Percentiles rank a stretch among this genome's conserved stretches.
Conservation (phyloP, 1,140 invertebrate species). For the Bombus haemorrhoidalis region DNA sequence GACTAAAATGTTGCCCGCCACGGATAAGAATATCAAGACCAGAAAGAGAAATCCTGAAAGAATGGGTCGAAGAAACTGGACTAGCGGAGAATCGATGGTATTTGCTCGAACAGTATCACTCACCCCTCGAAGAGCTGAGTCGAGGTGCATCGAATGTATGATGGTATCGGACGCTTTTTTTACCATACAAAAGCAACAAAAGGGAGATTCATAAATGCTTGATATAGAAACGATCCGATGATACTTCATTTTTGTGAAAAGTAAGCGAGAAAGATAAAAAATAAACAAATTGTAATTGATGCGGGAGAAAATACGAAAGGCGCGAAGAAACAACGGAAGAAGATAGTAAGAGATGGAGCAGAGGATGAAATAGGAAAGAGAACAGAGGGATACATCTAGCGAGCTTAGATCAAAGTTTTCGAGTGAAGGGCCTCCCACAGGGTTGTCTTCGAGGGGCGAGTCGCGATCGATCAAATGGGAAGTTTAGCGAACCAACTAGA, state of each 20-base stretch:
- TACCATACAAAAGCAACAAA: background rate
- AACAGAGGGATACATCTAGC: background rate
- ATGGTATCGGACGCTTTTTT: conserved; percentile 6
- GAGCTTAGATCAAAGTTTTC: conserved; percentile 55
- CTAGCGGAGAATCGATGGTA: conserved; percentile 48
- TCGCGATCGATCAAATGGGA: conserved; percentile 69
- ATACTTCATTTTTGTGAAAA: too few species aligned
- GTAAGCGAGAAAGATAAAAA: too few species aligned
- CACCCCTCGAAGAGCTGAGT: conserved; percentile 58
- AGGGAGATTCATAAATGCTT: too few species aligned
- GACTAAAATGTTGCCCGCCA: conserved; percentile 96
- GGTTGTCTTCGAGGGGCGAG: conserved; percentile 65
- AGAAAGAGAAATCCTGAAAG: conserved; percentile 91
- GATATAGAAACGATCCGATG: too few species aligned
- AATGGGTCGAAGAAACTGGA: conserved; percentile 39
- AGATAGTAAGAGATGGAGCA: background rate
- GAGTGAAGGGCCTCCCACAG: conserved; percentile 38
- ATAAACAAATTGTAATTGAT: background rate
- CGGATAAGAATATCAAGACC: conserved; percentile 94
- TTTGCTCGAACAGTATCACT: conserved; percentile 34
- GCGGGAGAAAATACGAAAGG: background rate
- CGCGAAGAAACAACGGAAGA: background rate
- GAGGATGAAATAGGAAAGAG: background rate
- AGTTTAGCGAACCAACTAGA: conserved; percentile 87
- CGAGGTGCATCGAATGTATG: conserved; percentile 14